Percentiles rank a stretch among this genome's conserved stretches.
These are phyloP conservation scores for Scortum barcoo DNA, from an alignment of 2,113 vertebrate species.

Conservation along the genomic window DNA sequence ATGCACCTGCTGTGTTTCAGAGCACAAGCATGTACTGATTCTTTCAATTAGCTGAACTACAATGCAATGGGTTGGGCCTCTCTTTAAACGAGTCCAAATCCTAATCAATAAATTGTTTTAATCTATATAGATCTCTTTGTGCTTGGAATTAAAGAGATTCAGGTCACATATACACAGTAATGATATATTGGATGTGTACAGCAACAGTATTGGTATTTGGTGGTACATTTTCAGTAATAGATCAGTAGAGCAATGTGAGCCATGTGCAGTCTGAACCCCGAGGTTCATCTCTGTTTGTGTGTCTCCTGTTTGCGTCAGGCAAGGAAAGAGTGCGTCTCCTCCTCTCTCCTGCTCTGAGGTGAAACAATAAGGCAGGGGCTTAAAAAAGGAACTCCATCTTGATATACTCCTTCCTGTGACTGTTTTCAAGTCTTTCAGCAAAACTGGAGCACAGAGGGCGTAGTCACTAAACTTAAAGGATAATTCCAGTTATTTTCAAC, in stretches of 20 bases:
- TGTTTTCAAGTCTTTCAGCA: slow-evolving; percentile 86
- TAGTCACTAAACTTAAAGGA: slow-evolving; percentile 76
- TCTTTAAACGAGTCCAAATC: slow-evolving; percentile 17
- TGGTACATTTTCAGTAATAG: background rate
- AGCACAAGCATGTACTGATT: background rate
- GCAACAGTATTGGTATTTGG: slow-evolving; percentile 1
- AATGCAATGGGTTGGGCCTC: background rate
- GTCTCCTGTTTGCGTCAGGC: slow-evolving; percentile 70
- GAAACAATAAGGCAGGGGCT: slow-evolving; percentile 90
- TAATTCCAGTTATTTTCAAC: slow-evolving; percentile 63
- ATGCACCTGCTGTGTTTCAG: background rate
- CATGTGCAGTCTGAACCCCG: slow-evolving; percentile 12
- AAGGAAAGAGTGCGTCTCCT: slow-evolving; percentile 68
- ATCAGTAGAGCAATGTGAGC: slow-evolving; percentile 22
- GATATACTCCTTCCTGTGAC: slow-evolving; percentile 91
- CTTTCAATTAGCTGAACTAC: background rate
- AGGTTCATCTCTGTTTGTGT: slow-evolving; percentile 48
- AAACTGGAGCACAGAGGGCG: slow-evolving; percentile 68
- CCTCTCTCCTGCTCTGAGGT: slow-evolving; percentile 70
- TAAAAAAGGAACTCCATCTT: slow-evolving; percentile 89
- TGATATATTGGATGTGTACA: slow-evolving; percentile 29
- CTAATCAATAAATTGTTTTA: slow-evolving; percentile 10
- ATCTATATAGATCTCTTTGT: background rate
- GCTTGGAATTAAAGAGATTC: background rate
- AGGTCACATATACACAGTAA: background rate